Percentiles rank a stretch among this genome's conserved stretches.
Conservation (phyloP, 1,140 invertebrate genomes). For the Ditylenchus dipsaci region DNA sequence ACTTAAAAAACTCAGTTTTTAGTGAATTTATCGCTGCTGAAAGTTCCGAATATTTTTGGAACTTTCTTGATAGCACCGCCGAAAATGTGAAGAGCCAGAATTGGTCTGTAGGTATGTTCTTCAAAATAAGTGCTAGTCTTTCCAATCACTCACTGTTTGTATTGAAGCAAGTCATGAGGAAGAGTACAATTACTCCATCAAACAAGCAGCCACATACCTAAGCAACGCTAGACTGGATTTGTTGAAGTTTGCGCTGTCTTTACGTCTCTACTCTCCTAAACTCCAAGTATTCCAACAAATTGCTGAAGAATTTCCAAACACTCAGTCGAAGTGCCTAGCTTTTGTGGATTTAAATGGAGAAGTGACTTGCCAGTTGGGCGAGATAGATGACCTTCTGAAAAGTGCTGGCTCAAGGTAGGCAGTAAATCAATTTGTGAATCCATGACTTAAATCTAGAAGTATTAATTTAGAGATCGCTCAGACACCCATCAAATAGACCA, state of each 20-base stretch:
- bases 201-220: conserved; percentile 25
- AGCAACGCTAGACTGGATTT: conserved; percentile 31
- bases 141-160: neutral
- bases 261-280: conserved; percentile 48
- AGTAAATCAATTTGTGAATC: conserved; percentile 22
- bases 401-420: conserved; percentile 15
- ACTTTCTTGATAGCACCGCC: conserved; percentile 35
- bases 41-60: conserved; percentile 38
- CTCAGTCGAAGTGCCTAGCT: conserved; percentile 8
- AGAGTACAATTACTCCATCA: conserved; percentile 46
- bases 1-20: conserved; percentile 18
- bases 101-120: conserved; percentile 26
- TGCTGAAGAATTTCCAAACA: neutral
- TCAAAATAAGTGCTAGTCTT: no score
- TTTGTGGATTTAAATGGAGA: conserved; percentile 33
- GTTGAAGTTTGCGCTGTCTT: conserved; percentile 49
- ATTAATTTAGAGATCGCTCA: neutral
- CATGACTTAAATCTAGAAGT: neutral
- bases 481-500: conserved; percentile 37
- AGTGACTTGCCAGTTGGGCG: conserved; percentile 13
- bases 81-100: conserved; percentile 8
- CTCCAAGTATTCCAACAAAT: conserved; percentile 53
- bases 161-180: conserved; percentile 40
- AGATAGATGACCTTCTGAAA: conserved; percentile 8
- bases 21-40: conserved; percentile 55